Evolutionary conservation across 2,888 invertebrate species (phyloP).

Genomic region (Amphipyra berbera): DNA sequence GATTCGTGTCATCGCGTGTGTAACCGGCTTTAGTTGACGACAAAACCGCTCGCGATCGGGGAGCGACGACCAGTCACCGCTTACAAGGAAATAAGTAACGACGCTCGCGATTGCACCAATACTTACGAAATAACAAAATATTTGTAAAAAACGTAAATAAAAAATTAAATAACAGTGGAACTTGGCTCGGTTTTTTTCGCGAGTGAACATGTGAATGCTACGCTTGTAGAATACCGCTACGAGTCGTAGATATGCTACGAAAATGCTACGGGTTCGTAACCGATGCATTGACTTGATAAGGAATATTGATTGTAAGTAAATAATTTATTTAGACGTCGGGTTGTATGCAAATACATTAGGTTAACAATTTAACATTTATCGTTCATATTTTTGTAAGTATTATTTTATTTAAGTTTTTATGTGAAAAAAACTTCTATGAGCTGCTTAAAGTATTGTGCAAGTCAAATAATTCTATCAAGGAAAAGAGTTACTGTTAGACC

Average conservation of each 20-base stretch:
- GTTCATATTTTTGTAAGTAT: no score
- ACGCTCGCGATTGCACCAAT: conserved; percentile 58
- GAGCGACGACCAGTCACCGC: conserved; percentile 74
- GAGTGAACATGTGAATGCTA: conserved; percentile 40
- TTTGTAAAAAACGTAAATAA: neutral
- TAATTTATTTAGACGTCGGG: neutral
- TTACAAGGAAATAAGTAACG: conserved; percentile 64
- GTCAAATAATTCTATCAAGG: no score
- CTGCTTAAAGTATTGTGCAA: no score
- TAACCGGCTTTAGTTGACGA: conserved; percentile 69
- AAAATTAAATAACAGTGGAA: conserved; percentile 15
- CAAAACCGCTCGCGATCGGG: conserved; percentile 73
- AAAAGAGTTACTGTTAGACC: no score
- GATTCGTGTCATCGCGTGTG: conserved; percentile 70
- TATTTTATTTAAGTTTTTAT: no score
- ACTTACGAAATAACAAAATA: conserved; percentile 31
- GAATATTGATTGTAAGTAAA: conserved; percentile 52
- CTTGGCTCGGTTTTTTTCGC: conserved; percentile 12
- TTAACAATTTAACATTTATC: neutral
- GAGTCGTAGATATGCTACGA: conserved; percentile 47
- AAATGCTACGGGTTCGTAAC: conserved; percentile 45
- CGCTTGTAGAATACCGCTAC: conserved; percentile 44
- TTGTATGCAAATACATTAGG: neutral
- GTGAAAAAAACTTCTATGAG: no score
- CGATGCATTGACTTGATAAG: conserved; percentile 39